Conservation (phyloP, 2,797 vertebrate species). For the Etheostoma nigrum region DNA sequence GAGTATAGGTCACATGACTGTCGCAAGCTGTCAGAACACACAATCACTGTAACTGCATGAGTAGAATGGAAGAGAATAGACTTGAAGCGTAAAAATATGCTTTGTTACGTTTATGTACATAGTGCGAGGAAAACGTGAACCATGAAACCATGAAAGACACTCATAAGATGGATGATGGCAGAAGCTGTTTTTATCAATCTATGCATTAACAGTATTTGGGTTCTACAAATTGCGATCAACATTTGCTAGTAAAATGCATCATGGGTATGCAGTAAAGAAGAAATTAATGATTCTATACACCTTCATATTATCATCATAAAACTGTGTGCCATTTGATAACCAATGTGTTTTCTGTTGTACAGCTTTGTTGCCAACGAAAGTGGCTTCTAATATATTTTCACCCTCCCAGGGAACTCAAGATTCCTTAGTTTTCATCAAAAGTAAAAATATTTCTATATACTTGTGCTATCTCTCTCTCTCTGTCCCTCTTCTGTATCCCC, state of each 20-base stretch:
- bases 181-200: not conserved
- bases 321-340: not conserved
- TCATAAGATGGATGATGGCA: fast-evolving
- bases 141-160: not conserved
- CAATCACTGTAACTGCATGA: not conserved
- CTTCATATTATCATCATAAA: not conserved
- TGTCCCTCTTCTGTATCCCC: slow-evolving; percentile 40
- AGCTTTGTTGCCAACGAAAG: slow-evolving; percentile 5
- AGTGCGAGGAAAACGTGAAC: not conserved
- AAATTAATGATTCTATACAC: not conserved
- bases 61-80: not conserved
- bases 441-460: not conserved
- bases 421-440: not conserved
- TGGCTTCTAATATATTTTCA: not conserved
- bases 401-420: not conserved
- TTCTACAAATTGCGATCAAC: not conserved
- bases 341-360: not conserved
- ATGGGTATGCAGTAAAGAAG: not conserved
- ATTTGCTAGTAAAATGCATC: not conserved
- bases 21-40: not conserved
- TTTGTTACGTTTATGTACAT: not conserved
- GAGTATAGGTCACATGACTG: not conserved
- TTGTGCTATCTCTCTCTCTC: not conserved
- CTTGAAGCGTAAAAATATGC: not conserved
- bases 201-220: not conserved